Percentiles rank a stretch among this genome's conserved stretches.
These are phyloP conservation scores for Rhabdornis inornatus DNA, from an alignment of 2,113 vertebrate genomes.

Conservation along the genomic window DNA sequence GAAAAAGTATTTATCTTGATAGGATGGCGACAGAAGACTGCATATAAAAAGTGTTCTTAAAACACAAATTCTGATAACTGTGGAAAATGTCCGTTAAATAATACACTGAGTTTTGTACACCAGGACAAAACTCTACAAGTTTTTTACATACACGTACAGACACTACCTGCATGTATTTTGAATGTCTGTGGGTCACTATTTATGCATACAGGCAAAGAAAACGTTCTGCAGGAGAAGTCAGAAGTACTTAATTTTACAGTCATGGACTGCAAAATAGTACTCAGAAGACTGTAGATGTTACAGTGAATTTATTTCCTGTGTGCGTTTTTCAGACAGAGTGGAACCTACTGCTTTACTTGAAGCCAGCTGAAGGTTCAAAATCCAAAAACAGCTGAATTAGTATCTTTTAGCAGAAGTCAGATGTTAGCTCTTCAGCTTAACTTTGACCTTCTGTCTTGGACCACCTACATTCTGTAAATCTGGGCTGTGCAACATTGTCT, in stretches of 20 bases:
- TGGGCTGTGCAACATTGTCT: neutral
- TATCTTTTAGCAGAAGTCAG: neutral
- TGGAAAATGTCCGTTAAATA: neutral
- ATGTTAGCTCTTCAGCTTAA: neutral
- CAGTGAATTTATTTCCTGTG: neutral
- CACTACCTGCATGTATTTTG: neutral
- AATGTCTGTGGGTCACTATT: neutral
- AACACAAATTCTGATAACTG: neutral
- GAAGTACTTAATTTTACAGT: neutral
- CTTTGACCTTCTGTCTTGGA: slow-evolving; percentile 29
- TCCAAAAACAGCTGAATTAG: neutral
- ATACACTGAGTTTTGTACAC: neutral
- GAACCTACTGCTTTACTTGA: neutral
- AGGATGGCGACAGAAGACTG: neutral
- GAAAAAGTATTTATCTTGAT: neutral
- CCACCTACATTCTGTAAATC: slow-evolving; percentile 20
- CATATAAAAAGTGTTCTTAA: neutral
- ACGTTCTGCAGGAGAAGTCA: neutral
- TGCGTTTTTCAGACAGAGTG: neutral
- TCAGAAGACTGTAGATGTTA: neutral
- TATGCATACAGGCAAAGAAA: neutral
- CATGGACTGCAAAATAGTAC: neutral
- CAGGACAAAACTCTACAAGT: neutral
- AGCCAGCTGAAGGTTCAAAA: neutral
- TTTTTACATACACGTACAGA: neutral